Evolutionary conservation across 2,888 invertebrate genomes (phyloP).

Genomic region (Chromoteleia sp.): DNA sequence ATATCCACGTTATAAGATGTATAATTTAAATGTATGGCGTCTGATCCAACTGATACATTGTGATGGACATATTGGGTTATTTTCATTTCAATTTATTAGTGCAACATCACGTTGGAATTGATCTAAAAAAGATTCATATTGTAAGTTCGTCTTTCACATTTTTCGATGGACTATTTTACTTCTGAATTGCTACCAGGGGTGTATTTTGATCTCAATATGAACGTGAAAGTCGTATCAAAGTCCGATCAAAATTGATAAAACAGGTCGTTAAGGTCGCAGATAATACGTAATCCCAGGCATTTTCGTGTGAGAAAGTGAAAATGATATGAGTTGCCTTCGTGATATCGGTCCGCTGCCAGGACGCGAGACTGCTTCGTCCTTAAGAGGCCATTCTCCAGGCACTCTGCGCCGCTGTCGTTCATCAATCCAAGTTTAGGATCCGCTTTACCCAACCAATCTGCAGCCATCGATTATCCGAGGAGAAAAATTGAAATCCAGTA

Average conservation of each 20-base stretch:
- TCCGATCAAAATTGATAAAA: slow-evolving; percentile 49
- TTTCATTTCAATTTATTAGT: too few relatives aligned
- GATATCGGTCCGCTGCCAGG: slow-evolving; percentile 12
- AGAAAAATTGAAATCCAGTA: slow-evolving; percentile 37
- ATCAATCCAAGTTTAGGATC: slow-evolving; percentile 32
- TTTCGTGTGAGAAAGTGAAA: slow-evolving; percentile 52
- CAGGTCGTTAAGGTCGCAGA: slow-evolving; percentile 37
- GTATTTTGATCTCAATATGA: slow-evolving; percentile 36
- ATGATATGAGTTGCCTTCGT: slow-evolving; percentile 34
- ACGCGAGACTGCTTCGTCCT: slow-evolving; percentile 52
- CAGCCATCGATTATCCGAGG: slow-evolving; percentile 18
- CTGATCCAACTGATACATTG: too few relatives aligned
- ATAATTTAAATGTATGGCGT: too few relatives aligned
- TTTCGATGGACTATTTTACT: slow-evolving; percentile 4
- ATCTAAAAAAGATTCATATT: not conserved
- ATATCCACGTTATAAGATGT: too few relatives aligned
- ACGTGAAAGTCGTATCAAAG: slow-evolving; percentile 38
- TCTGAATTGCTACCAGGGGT: not conserved
- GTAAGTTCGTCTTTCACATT: slow-evolving; percentile 7
- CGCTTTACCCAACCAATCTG: slow-evolving; percentile 17
- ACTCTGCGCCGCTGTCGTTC: slow-evolving; percentile 46
- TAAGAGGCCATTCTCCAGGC: slow-evolving; percentile 53
- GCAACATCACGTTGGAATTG: too few relatives aligned
- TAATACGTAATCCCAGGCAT: slow-evolving; percentile 47
- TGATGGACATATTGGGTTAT: too few relatives aligned